These are phyloP conservation scores for Australoheros facetus DNA, from an alignment of 2,797 vertebrate species.

Conservation along the genomic window DNA sequence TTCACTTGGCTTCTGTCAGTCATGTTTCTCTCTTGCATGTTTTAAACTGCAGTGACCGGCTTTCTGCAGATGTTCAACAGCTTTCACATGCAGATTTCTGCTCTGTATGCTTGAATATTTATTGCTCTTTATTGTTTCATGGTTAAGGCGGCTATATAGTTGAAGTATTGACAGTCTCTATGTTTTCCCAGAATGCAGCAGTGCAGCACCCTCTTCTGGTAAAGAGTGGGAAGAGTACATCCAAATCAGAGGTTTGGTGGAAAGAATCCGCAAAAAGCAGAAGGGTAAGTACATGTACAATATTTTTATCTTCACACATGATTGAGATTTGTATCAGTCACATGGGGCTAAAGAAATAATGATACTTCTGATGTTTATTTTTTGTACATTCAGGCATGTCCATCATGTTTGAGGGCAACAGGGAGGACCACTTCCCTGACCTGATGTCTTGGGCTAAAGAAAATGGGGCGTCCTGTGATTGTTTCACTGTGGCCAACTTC, in stretches of 20 bases:
- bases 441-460: constrained; percentile 92
- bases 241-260: constrained; percentile 92
- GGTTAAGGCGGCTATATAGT: background rate
- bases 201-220: constrained; percentile 88
- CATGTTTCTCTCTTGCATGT: background rate
- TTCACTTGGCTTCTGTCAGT: background rate
- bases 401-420: constrained; percentile 89
- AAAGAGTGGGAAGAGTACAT: constrained; percentile 97
- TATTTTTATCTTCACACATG: background rate
- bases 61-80: background rate
- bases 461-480: constrained; percentile 89
- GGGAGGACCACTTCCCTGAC: constrained; percentile 92
- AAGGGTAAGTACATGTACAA: constrained; percentile 81
- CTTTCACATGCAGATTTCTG: background rate
- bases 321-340: background rate
- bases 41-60: background rate
- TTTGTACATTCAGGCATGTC: constrained; percentile 85
- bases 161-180: background rate
- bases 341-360: background rate
- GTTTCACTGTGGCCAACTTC: constrained; percentile 90
- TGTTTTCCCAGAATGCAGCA: constrained; percentile 89
- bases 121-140: background rate
- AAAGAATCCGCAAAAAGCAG: constrained; percentile 97
- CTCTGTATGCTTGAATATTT: background rate
- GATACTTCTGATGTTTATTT: background rate